phyloP scores from a whole-genome alignment of 2,113 vertebrate species.

The Herpetotheres cachinnans region DNA sequence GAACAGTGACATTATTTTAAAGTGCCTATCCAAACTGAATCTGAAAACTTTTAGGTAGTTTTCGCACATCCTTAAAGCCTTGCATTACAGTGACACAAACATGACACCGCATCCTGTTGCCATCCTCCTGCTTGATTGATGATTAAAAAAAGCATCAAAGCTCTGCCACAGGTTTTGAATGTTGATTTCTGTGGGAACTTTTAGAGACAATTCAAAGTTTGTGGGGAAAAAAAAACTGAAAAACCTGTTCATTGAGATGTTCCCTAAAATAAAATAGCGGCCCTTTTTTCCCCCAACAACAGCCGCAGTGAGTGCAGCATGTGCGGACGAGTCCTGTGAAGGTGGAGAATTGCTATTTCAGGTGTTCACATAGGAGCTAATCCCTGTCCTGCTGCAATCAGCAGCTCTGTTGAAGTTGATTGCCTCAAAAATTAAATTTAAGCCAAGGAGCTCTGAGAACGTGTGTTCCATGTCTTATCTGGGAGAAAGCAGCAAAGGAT shows the following conservation, averaged over 20 bases:
- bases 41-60: slow-evolving; percentile 1
- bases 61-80: background rate
- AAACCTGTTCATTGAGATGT: background rate
- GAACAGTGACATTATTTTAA: background rate
- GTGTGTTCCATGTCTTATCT: background rate
- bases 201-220: background rate
- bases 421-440: slow-evolving; percentile 47
- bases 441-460: background rate
- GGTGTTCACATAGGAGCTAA: background rate
- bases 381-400: slow-evolving; percentile 42
- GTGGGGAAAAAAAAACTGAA: background rate
- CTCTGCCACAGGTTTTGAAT: background rate
- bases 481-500: background rate
- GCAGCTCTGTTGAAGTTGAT: slow-evolving; percentile 33
- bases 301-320: background rate
- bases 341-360: background rate
- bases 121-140: background rate
- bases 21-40: background rate
- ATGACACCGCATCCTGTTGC: background rate
- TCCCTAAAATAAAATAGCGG: background rate
- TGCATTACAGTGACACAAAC: background rate
- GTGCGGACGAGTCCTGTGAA: background rate
- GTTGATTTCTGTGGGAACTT: background rate
- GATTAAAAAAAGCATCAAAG: background rate
- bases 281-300: background rate